Percentiles rank a stretch among this genome's conserved stretches.
Evolutionary conservation across 1,140 invertebrate genomes (phyloP).

Genomic region (Carposina sasakii): DNA sequence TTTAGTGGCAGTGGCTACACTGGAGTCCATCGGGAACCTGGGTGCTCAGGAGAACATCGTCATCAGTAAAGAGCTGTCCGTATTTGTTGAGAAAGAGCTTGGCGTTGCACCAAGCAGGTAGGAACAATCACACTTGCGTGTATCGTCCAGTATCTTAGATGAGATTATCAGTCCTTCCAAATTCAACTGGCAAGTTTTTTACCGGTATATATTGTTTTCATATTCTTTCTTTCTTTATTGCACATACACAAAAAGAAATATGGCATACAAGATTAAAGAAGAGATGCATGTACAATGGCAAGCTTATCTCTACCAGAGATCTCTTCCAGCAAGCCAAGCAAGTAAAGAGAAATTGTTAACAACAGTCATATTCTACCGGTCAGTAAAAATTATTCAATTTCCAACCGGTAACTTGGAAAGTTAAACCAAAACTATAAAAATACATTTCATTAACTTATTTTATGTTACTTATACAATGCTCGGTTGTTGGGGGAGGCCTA

Average conservation of each 20-base stretch:
- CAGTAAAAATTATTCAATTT: not conserved
- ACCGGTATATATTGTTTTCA: constrained; percentile 22
- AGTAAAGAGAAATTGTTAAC: too few relatives aligned
- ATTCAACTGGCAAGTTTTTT: constrained; percentile 6
- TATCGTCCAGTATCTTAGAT: not conserved
- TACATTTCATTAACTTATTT: too few relatives aligned
- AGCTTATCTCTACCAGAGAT: not conserved
- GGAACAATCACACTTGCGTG: not conserved
- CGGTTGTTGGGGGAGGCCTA: too few relatives aligned
- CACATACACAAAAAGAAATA: constrained; percentile 32
- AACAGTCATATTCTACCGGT: too few relatives aligned
- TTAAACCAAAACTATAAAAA: too few relatives aligned
- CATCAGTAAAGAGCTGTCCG: constrained; percentile 32
- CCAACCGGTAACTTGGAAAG: too few relatives aligned
- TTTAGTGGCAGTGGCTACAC: constrained; percentile 34
- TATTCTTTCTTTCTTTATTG: constrained; percentile 47
- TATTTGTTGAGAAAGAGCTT: constrained; percentile 38
- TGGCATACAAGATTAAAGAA: constrained; percentile 2
- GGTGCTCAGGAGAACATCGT: constrained; percentile 37
- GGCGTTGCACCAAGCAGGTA: constrained; percentile 38
- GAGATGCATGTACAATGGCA: not conserved
- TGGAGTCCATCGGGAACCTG: constrained; percentile 53
- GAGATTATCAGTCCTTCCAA: not conserved
- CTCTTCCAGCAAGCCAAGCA: not conserved
- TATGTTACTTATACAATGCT: too few relatives aligned